Percentiles rank a stretch among this genome's conserved stretches.
Conservation (phyloP, 2,797 vertebrate species). For the Valencia hispanica region DNA sequence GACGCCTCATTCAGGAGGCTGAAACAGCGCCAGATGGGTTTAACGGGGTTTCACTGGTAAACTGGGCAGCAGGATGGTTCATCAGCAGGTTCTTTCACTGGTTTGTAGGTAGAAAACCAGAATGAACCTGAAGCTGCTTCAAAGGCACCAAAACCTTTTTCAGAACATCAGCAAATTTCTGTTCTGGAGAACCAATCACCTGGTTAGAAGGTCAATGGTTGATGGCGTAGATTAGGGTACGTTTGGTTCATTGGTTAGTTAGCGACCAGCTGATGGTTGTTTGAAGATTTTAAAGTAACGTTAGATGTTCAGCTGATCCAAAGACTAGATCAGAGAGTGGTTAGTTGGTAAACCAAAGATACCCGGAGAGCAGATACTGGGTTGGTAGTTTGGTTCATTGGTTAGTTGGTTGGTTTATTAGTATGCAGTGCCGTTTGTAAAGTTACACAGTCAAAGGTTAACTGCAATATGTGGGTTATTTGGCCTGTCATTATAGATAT, state of each 20-base stretch:
- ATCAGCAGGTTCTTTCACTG: background rate
- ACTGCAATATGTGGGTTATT: too few relatives aligned
- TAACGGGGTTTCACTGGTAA: background rate
- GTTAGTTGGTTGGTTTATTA: too few relatives aligned
- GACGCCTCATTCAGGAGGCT: too few relatives aligned
- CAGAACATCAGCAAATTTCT: background rate
- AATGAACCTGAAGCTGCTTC: background rate
- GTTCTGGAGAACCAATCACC: background rate
- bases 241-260: background rate
- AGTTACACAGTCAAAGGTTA: too few relatives aligned
- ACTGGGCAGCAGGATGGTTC: background rate
- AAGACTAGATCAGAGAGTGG: background rate
- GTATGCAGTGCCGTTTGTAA: too few relatives aligned
- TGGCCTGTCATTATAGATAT: too few relatives aligned
- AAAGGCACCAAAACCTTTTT: background rate
- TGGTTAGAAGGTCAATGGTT: background rate
- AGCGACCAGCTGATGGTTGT: background rate
- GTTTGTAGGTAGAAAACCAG: background rate
- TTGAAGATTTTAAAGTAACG: background rate
- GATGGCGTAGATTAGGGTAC: background rate
- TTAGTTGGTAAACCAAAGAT: background rate
- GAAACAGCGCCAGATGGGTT: too few relatives aligned
- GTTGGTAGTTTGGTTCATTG: too few relatives aligned
- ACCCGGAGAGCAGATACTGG: too few relatives aligned
- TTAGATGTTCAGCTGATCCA: background rate